Percentiles rank a stretch among this genome's conserved stretches.
These are phyloP conservation scores for Xiphydria camelus DNA, from an alignment of 2,888 invertebrate genomes.

Conservation along the genomic window DNA sequence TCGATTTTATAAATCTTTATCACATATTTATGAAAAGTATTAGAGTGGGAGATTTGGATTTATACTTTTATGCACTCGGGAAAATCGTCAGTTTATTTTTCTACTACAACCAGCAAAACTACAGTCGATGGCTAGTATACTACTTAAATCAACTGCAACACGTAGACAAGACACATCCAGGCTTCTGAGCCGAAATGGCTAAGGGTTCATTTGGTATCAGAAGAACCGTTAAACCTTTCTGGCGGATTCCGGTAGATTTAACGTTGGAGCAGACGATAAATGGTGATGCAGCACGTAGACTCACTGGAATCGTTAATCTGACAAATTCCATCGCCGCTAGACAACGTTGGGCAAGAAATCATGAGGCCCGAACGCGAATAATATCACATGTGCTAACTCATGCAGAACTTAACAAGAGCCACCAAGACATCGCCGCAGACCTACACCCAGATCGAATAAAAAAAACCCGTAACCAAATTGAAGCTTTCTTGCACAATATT, in stretches of 20 bases:
- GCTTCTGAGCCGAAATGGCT: slow-evolving; percentile 18
- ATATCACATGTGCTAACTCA: slow-evolving; percentile 26
- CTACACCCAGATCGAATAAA: slow-evolving; percentile 13
- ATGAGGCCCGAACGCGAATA: slow-evolving; percentile 26
- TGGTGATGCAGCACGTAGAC: too few species aligned
- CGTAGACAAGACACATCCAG: slow-evolving; percentile 28
- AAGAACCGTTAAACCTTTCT: slow-evolving; percentile 30
- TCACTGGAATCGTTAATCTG: slow-evolving; percentile 29
- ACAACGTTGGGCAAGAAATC: slow-evolving; percentile 34
- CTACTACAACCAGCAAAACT: slow-evolving; percentile 7
- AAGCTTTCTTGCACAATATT: slow-evolving; percentile 17
- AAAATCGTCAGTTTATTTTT: slow-evolving; percentile 10
- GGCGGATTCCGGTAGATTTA: slow-evolving; percentile 27
- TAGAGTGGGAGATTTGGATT: slow-evolving; percentile 7
- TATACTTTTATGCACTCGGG: slow-evolving; percentile 8
- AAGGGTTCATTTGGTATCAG: slow-evolving; percentile 31
- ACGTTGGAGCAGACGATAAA: slow-evolving; percentile 29
- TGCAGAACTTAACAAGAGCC: slow-evolving; percentile 21
- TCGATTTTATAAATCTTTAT: slow-evolving; percentile 9
- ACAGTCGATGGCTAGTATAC: slow-evolving; percentile 5
- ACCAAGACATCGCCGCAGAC: slow-evolving; percentile 22
- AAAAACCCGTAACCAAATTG: slow-evolving; percentile 15
- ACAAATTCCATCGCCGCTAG: slow-evolving; percentile 33
- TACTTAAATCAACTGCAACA: slow-evolving; percentile 8
- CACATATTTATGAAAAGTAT: slow-evolving; percentile 8